Evolutionary conservation across 2,797 vertebrate species (phyloP), one percentile per base, ranked within the genome.

Genomic region (Loris lydekkerianus): DNA sequence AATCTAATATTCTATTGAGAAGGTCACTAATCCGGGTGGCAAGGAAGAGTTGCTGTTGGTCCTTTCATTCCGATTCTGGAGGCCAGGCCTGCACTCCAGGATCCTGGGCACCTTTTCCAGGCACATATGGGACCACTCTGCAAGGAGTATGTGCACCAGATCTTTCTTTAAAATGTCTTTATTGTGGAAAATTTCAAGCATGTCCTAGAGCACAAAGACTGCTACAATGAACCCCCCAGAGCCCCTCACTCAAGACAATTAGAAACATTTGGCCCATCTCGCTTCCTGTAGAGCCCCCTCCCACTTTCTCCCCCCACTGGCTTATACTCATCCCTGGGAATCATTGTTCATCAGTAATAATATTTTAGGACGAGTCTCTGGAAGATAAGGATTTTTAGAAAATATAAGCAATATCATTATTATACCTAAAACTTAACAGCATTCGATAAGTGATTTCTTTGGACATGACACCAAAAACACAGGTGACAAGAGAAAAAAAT

Each of bases 141-240:
- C 17, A 53, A 29, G 60, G 60, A 49, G 27, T 8, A 29, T 14
- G 31, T 3, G 9, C 20, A 63, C 34, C 60, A 4, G 5, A 20
- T 2, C 23, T 72, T 61, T n/a, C 25, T 86, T 27, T 29, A 27
- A 23, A 85, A 5, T 14, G 31, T 72, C 70, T 60, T 72, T 10
- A 14, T 2, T 56, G 43, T 40, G 61, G 34, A 76, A 86, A 21
- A 63, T 82, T 75, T 81, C 43, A 37, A 92, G n/a, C 18, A 25
- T 25, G 37, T 5, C 29, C 29, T 29, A 40, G 23, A 87, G 61
- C 13, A 60, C 46, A 83, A 21, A 73, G 17, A 37, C 13, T 29
- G 1, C 0, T 20, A 3, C 23, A 14, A 40, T 8, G 20, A 31
- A 25, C 17, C 21, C 43, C 40, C 25, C 1, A 10, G 25, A 46